phyloP scores from a whole-genome alignment of 1,140 invertebrate genomes.

The Mylabris phalerata region DNA sequence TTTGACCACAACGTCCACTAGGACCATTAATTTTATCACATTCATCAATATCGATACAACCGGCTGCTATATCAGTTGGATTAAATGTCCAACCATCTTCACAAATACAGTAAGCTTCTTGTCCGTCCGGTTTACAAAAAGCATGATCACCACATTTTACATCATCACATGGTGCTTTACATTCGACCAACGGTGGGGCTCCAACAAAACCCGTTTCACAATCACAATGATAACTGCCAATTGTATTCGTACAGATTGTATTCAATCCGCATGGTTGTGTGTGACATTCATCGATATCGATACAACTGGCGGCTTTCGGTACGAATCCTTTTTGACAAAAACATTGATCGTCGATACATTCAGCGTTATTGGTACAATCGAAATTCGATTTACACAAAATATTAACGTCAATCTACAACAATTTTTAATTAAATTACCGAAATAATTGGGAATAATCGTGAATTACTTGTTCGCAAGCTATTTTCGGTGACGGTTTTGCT shows the following conservation, averaged over 20 bases:
- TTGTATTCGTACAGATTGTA: constrained; percentile 74
- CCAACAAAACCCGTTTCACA: constrained; percentile 82
- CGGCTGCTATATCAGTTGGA: constrained; percentile 78
- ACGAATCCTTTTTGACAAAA: constrained; percentile 86
- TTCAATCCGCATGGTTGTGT: constrained; percentile 67
- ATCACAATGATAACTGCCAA: constrained; percentile 78
- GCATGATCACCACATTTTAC: constrained; percentile 83
- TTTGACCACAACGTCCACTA: constrained; percentile 73
- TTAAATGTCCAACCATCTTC: constrained; percentile 91
- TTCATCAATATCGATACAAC: constrained; percentile 90
- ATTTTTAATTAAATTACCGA: constrained; percentile 5
- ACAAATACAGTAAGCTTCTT: constrained; percentile 87
- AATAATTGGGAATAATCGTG: neutral
- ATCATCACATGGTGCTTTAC: constrained; percentile 87
- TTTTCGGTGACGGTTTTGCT: constrained; percentile 69
- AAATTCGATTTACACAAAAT: constrained; percentile 82
- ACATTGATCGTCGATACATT: constrained; percentile 82
- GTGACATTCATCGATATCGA: constrained; percentile 81
- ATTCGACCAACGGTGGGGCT: constrained; percentile 67
- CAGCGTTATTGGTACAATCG: constrained; percentile 87
- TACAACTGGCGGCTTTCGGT: constrained; percentile 67
- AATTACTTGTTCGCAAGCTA: constrained; percentile 77
- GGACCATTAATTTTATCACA: constrained; percentile 73
- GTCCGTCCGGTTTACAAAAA: constrained; percentile 79
- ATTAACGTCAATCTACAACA: constrained; percentile 68